Evolutionary conservation across 2,797 vertebrate genomes (phyloP).

Genomic region (Macrochelys suwanniensis): DNA sequence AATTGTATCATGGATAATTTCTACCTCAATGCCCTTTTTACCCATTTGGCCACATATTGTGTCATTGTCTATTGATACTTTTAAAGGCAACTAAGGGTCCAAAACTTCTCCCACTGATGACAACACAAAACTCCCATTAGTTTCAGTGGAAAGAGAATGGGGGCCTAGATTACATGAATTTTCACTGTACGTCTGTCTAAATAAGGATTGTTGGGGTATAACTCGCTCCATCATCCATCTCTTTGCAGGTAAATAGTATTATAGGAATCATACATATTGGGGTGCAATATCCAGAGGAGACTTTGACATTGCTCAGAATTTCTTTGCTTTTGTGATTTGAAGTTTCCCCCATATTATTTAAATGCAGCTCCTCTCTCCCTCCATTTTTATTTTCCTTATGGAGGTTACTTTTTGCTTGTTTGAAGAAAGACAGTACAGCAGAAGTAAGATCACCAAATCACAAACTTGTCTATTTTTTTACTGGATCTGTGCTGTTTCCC

Average conservation of each 20-base stretch:
- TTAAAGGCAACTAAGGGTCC: constrained; percentile 48
- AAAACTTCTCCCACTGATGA: constrained; percentile 15
- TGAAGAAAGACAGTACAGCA: constrained; percentile 20
- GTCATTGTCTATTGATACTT: not conserved
- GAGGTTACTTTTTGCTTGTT: constrained; percentile 39
- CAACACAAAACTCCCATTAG: constrained; percentile 14
- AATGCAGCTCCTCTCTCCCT: not conserved
- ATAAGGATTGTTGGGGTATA: constrained; percentile 5
- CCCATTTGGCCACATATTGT: not conserved
- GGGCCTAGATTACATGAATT: constrained; percentile 26
- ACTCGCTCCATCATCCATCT: not conserved
- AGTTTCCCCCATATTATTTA: constrained; percentile 14
- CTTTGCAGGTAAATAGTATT: not conserved
- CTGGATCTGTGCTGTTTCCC: constrained; percentile 29
- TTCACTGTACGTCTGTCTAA: constrained; percentile 13
- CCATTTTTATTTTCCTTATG: constrained; percentile 33
- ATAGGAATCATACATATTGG: not conserved
- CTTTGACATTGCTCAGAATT: not conserved
- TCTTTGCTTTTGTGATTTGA: not conserved
- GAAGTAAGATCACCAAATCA: constrained; percentile 29
- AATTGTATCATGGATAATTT: not conserved
- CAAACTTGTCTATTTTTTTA: constrained; percentile 53
- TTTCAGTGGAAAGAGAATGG: not conserved
- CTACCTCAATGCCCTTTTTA: not conserved
- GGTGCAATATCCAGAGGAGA: not conserved